Conservation (phyloP, 2,797 vertebrate genomes). For the Manis crassicaudata region DNA sequence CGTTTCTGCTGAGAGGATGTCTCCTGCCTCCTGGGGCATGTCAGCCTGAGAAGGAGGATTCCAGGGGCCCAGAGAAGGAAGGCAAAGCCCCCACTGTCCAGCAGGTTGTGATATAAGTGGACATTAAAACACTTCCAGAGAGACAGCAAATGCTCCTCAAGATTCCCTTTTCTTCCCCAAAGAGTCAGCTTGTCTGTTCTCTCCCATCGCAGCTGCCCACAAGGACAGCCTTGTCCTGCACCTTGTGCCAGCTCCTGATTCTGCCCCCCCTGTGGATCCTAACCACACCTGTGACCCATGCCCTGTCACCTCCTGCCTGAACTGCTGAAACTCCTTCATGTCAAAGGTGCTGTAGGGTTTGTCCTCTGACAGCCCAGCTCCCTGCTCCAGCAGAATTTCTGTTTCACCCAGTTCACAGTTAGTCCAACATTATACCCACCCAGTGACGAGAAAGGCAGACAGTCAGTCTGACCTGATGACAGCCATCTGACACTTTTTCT, state of each 20-base stretch:
- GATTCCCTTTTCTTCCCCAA: not conserved
- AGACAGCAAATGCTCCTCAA: too few species aligned
- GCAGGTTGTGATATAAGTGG: not conserved
- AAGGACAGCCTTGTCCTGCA: not conserved
- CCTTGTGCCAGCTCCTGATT: not conserved
- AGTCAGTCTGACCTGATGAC: not conserved
- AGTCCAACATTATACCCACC: not conserved
- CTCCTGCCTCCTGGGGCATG: not conserved
- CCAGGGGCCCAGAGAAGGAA: not conserved
- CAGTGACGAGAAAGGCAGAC: not conserved
- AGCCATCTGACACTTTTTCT: not conserved
- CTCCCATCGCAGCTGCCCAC: not conserved
- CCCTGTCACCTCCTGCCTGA: not conserved
- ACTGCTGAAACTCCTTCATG: not conserved
- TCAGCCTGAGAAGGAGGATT: not conserved
- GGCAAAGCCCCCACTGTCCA: not conserved
- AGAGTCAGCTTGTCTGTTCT: not conserved
- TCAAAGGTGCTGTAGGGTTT: not conserved
- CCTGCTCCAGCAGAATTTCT: not conserved
- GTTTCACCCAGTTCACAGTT: not conserved
- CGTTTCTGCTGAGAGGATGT: not conserved
- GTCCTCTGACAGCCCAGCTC: not conserved
- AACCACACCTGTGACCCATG: not conserved
- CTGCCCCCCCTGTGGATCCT: not conserved
- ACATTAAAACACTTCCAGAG: not conserved